phyloP scores from a whole-genome alignment of 2,888 invertebrate genomes.

The Sminthurinus aureus region DNA sequence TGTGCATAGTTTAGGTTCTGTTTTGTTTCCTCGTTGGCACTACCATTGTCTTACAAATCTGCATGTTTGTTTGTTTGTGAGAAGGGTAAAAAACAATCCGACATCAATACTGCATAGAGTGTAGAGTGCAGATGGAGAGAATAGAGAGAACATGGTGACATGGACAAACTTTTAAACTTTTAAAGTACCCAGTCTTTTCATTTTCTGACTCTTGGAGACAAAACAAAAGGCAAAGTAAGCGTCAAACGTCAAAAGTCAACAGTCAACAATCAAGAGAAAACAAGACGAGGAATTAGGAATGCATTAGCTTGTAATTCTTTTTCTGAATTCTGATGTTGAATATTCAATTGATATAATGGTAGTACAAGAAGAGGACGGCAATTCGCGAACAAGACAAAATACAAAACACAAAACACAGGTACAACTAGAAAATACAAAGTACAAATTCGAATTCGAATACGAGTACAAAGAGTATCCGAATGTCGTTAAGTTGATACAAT shows the following conservation, averaged over 20 bases:
- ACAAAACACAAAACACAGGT: background rate
- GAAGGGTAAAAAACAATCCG: background rate
- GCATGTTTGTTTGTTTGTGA: background rate
- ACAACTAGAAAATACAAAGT: background rate
- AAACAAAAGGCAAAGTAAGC: no score
- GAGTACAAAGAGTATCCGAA: no score
- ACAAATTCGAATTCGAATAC: background rate
- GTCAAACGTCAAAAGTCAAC: no score
- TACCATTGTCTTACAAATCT: background rate
- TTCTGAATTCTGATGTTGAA: background rate
- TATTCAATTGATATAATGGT: no score
- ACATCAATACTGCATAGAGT: no score
- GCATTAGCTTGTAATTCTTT: background rate
- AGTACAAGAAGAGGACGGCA: background rate
- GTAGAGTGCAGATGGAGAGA: no score
- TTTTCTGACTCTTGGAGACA: no score
- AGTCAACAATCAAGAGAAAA: no score
- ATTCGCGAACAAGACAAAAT: background rate
- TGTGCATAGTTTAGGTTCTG: no score
- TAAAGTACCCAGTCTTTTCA: background rate
- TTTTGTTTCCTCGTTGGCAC: background rate
- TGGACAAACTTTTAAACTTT: background rate
- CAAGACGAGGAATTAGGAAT: background rate
- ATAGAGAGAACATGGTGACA: background rate
- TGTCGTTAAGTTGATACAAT: no score